Evolutionary conservation across 2,113 vertebrate species (phyloP), one percentile per base, ranked within the genome.

Genomic region (Microcebus tavaratra): DNA sequence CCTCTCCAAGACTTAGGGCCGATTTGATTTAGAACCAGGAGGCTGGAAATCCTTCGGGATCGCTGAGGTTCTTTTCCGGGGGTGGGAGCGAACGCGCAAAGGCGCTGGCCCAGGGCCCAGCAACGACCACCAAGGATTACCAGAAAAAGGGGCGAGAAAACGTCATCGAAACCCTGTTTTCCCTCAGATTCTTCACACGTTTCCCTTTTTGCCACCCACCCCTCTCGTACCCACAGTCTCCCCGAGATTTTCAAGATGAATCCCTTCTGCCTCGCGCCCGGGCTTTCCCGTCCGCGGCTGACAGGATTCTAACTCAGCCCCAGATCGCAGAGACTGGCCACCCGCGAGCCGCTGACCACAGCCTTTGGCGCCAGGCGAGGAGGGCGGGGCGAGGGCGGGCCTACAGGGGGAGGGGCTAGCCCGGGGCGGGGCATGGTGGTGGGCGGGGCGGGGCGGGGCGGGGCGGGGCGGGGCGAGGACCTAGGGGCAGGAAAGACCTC

Each of bases 331-430:
- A 39, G 23, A 6, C n/a, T 0, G 25, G 0, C 2, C 0, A 2
- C 25, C 0, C 13, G 6, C 34, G 3, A 34, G 48, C 14, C 17
- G 17, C 31, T 0, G 6, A 45, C 75, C n/a, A 0, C 3, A 0
- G 7, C 2, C 5, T 21, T 13, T 6, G 42, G 93, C n/a, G 70
- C 79, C 93, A 48, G 88, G 31, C 0, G 1, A 5, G 39, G 0
- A 6, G 80, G 23, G 85, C 57, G 39, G 20, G 34, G 11, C 31
- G 7, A 10, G 75, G 53, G 53, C 34, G 42, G 17, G 50, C 17
- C 5, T 8, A 21, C 23, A n/a, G 34, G 31, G 39, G 25, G 18
- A 17, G 6, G 42, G 14, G 53, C 5, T 27, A 3, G 4, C 10
- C 2, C 10, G 31, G 45, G 55, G 75, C 23, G 4, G 15, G 48